These are phyloP conservation scores for Dryadula phaetusa DNA, from an alignment of 2,888 invertebrate species.

Conservation along the genomic window DNA sequence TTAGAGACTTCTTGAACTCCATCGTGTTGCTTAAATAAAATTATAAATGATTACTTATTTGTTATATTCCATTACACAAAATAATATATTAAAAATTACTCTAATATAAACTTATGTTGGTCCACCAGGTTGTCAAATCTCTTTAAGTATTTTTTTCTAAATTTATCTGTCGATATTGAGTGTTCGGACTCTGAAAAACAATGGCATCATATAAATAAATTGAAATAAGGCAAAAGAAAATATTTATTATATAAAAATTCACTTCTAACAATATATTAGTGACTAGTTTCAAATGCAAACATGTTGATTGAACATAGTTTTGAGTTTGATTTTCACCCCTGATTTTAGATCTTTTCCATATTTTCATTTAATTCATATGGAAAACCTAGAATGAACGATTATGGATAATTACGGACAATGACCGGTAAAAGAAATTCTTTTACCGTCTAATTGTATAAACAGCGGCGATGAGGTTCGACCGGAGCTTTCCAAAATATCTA, in stretches of 20 bases:
- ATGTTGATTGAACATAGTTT: too few species aligned
- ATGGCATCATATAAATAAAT: background rate
- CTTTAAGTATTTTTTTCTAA: conserved; percentile 42
- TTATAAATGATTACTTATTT: background rate
- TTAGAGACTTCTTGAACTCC: conserved; percentile 61
- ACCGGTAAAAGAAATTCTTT: too few species aligned
- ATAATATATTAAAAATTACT: conserved; percentile 32
- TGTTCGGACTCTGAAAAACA: conserved; percentile 32
- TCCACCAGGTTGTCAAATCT: conserved; percentile 46
- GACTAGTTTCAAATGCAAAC: background rate
- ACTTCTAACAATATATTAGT: background rate
- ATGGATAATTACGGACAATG: too few species aligned
- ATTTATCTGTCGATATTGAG: conserved; percentile 37
- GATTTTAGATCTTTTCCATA: too few species aligned
- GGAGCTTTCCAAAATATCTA: too few species aligned
- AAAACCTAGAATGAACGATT: too few species aligned
- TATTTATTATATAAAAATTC: background rate
- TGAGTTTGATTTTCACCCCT: too few species aligned
- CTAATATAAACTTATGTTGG: conserved; percentile 50
- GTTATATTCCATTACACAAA: background rate
- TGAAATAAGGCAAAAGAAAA: too few species aligned
- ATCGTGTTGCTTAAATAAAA: conserved; percentile 56
- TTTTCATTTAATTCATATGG: too few species aligned
- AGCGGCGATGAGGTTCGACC: too few species aligned
- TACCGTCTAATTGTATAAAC: too few species aligned